phyloP scores from a whole-genome alignment of 1,140 invertebrate genomes.

The Trichoplusia ni region DNA sequence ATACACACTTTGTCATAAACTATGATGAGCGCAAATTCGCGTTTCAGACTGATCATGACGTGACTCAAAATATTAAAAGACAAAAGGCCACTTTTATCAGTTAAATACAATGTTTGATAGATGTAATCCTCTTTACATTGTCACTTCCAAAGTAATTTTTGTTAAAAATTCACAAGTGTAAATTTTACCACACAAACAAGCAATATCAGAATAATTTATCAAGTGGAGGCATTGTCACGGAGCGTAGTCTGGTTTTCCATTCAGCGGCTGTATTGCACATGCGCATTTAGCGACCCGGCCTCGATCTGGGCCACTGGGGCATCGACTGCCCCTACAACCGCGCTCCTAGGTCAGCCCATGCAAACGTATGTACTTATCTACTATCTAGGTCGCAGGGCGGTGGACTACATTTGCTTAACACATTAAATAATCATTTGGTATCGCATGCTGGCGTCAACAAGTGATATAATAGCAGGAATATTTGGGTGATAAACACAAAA shows the following conservation, averaged over 20 bases:
- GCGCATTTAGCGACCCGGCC: constrained; percentile 44
- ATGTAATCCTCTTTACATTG: background rate
- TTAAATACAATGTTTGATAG: background rate
- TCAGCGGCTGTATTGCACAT: constrained; percentile 60
- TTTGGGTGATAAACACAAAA: too few species aligned
- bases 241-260: constrained; percentile 44
- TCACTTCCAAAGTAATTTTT: too few species aligned
- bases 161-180: background rate
- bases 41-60: background rate
- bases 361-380: constrained; percentile 50
- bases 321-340: constrained; percentile 63
- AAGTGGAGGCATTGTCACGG: constrained; percentile 26
- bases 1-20: constrained; percentile 16
- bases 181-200: constrained; percentile 9
- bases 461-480: too few species aligned
- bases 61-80: background rate
- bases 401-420: constrained; percentile 43
- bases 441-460: background rate
- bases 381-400: constrained; percentile 60
- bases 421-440: background rate
- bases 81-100: background rate
- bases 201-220: background rate
- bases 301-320: constrained; percentile 68
- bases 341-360: constrained; percentile 61
- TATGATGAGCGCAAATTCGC: background rate